These are phyloP conservation scores for Sinodicranocentrus sp. DNA, from an alignment of 2,888 invertebrate genomes.

Conservation along the genomic window DNA sequence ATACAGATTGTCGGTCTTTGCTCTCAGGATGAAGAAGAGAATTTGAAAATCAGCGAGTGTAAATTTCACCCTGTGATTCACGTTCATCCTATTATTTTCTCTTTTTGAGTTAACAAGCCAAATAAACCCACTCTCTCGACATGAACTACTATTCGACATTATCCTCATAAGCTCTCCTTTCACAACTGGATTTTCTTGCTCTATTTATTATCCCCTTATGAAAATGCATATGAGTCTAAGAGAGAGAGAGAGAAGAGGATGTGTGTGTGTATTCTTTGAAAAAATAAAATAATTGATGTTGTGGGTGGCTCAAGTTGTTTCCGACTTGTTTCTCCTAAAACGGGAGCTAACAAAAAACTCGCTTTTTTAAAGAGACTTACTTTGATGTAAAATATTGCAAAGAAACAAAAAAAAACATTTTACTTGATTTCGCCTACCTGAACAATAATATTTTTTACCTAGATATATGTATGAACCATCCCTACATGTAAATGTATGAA, in stretches of 20 bases:
- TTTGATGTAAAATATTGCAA: too few species aligned
- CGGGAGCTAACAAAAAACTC: slow-evolving; percentile 35
- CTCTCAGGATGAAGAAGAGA: background rate
- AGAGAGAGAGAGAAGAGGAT: background rate
- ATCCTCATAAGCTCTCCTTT: too few species aligned
- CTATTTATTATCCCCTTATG: background rate
- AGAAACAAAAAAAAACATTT: too few species aligned
- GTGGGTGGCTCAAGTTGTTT: slow-evolving; percentile 52
- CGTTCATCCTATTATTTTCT: slow-evolving; percentile 8
- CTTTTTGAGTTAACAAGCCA: too few species aligned
- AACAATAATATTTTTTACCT: too few species aligned
- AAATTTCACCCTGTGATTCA: too few species aligned
- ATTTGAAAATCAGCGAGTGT: background rate
- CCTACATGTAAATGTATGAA: background rate
- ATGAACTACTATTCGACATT: too few species aligned
- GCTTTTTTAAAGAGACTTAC: background rate
- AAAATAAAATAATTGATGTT: slow-evolving; percentile 48
- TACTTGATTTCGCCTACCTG: background rate
- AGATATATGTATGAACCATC: too few species aligned
- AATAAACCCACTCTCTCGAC: too few species aligned
- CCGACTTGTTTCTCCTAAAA: slow-evolving; percentile 46
- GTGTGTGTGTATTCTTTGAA: slow-evolving; percentile 11
- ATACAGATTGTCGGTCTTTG: slow-evolving; percentile 9
- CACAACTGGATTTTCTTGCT: slow-evolving; percentile 42
- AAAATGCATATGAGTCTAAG: background rate